Percentiles rank a stretch among this genome's conserved stretches.
phyloP scores from a whole-genome alignment of 2,113 vertebrate species.

The Dolichotis patagonum region DNA sequence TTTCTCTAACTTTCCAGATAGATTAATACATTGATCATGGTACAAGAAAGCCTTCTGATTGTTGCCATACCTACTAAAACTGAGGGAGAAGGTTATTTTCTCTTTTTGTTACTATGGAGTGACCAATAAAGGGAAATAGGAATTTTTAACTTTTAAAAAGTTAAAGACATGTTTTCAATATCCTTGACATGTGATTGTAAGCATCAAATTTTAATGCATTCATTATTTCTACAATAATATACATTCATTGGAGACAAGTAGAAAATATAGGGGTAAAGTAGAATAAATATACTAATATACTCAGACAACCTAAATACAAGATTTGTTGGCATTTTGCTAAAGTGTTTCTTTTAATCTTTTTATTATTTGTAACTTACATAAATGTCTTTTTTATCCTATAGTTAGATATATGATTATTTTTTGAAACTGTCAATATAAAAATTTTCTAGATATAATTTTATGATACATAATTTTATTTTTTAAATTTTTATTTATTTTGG shows the following conservation, averaged over 20 bases:
- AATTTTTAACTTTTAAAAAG: slow-evolving; percentile 54
- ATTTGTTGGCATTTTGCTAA: neutral
- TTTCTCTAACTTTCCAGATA: slow-evolving; percentile 31
- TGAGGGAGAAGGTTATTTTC: slow-evolving; percentile 29
- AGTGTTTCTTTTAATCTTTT: neutral
- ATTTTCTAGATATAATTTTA: slow-evolving; percentile 16
- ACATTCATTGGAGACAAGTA: neutral
- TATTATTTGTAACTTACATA: slow-evolving; percentile 20
- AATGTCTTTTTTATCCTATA: neutral
- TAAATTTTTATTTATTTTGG: too few relatives aligned
- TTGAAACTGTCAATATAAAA: slow-evolving; percentile 2
- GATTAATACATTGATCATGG: neutral
- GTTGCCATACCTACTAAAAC: slow-evolving; percentile 40
- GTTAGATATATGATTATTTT: slow-evolving; percentile 54
- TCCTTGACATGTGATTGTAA: slow-evolving; percentile 47
- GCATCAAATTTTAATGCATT: slow-evolving; percentile 24
- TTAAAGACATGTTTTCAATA: slow-evolving; percentile 36
- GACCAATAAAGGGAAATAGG: slow-evolving; percentile 34
- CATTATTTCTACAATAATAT: slow-evolving; percentile 45
- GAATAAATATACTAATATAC: slow-evolving; percentile 34
- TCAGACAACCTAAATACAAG: slow-evolving; percentile 22
- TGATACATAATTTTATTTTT: neutral
- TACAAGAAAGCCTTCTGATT: slow-evolving; percentile 38
- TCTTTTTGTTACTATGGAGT: neutral
- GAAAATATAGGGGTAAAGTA: neutral